Percentiles rank a stretch among this genome's conserved stretches.
These are phyloP conservation scores for Mus spretus DNA, from an alignment of 2,797 vertebrate genomes.

Conservation along the genomic window DNA sequence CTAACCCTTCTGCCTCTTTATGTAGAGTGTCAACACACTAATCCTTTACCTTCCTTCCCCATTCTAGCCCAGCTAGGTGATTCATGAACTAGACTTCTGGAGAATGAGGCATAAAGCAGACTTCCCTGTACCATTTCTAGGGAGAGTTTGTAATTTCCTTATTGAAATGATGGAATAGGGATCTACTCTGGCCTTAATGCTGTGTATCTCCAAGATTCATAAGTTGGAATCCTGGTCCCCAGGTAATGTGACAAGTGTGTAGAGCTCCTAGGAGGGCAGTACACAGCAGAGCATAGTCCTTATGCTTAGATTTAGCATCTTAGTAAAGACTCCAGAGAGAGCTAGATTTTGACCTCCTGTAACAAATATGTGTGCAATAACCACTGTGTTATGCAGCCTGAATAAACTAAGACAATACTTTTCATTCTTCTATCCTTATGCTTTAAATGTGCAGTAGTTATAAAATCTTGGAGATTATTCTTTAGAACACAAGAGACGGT, in stretches of 20 bases:
- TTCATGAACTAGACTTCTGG: background rate
- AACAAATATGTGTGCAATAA: background rate
- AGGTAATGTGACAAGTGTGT: background rate
- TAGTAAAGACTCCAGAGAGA: background rate
- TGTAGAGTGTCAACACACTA: background rate
- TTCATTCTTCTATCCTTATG: background rate
- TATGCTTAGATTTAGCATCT: background rate
- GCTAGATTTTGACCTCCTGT: background rate
- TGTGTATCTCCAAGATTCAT: background rate
- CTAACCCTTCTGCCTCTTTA: background rate
- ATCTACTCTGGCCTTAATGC: background rate
- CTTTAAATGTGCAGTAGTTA: background rate
- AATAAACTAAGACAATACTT: background rate
- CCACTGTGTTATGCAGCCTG: background rate
- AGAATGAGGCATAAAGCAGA: background rate
- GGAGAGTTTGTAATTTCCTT: background rate
- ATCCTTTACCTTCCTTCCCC: background rate
- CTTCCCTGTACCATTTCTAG: background rate
- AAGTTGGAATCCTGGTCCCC: background rate
- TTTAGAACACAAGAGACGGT: background rate
- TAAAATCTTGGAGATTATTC: background rate
- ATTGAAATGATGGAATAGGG: background rate
- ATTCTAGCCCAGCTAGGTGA: background rate
- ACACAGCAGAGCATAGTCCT: too few species aligned
- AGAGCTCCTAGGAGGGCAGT: accelerated